phyloP scores from a whole-genome alignment of 2,888 invertebrate species.

The Eupeodes luniger region DNA sequence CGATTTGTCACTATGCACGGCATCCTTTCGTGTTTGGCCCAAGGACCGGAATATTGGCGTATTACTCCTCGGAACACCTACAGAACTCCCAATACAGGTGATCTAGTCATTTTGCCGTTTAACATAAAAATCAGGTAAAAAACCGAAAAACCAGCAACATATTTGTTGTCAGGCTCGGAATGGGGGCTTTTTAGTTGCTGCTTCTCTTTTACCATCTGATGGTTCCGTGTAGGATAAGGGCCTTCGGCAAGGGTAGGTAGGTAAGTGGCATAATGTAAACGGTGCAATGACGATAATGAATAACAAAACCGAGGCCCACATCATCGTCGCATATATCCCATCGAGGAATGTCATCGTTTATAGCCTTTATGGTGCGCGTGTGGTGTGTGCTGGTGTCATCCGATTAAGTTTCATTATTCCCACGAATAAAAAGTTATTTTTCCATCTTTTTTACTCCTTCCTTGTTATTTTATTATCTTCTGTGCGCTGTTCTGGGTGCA shows the following conservation, averaged over 20 bases:
- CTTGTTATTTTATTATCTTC: conserved; percentile 65
- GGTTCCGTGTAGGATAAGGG: neutral
- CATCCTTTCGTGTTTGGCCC: conserved; percentile 66
- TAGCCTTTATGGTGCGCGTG: conserved; percentile 67
- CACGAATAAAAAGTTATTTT: conserved; percentile 64
- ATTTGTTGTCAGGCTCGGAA: conserved; percentile 52
- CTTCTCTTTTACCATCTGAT: neutral
- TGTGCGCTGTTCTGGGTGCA: conserved; percentile 54
- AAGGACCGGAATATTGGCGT: conserved; percentile 63
- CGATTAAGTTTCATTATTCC: conserved; percentile 75
- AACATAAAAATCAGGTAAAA: conserved; percentile 73
- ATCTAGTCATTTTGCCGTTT: conserved; percentile 62
- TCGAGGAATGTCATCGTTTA: conserved; percentile 72
- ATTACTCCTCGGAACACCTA: conserved; percentile 13
- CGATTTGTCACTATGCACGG: conserved; percentile 75
- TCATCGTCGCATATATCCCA: conserved; percentile 52
- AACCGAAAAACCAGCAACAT: conserved; percentile 36
- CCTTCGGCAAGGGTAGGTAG: conserved; percentile 17
- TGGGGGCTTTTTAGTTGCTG: conserved; percentile 23
- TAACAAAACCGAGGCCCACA: conserved; percentile 55
- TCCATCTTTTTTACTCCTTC: conserved; percentile 24
- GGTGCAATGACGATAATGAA: conserved; percentile 61
- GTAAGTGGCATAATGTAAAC: conserved; percentile 26
- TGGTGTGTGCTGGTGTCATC: conserved; percentile 71
- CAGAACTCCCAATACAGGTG: conserved; percentile 57